Base-by-base conservation (phyloP, 2,888 invertebrate genomes). In the Cephonodes hylas region DNA sequence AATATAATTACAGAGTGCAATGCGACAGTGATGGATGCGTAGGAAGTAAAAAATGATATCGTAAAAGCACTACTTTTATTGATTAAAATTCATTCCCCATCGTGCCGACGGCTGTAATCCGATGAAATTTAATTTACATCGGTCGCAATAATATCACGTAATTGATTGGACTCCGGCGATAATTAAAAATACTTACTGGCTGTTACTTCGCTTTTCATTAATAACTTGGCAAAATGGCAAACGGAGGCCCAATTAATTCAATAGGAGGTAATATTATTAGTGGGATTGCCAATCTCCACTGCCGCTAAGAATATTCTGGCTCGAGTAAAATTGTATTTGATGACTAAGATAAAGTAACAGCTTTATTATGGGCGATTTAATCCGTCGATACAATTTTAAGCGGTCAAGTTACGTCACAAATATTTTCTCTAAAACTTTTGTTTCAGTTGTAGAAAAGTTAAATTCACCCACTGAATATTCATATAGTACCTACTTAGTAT, bases 81-180 rank as follows among this genome's bases (percentile, higher is more conserved):
- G 53, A 53, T 53, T 53, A 53, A 53, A 53, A 53, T 53, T 53
- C 10, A 53, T 53, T 53, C 53, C 48, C 53, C 18, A 18, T 18
- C 18, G 18, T 3, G 10, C 31, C 5, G 31, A 15, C 15, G 13
- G 46, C 27, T 27, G 18, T 53, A 53, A 31, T 53, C 53, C 53
- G 27, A 31, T 20, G 8, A 31, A 53, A 53, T 31, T 53, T 31
- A 53, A 48, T 25, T 48, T 31, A 53, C 31, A 13, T 4, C 10
- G n/a, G 31, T 53, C 27, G 15, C 8, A 31, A 13, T 25, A 25
- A 31, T 53, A 53, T 53, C 27, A 10, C 27, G 8, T 31, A 31
- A 27, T 53, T 53, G 27, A 53, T 31, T 53, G 31, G 13, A 53
- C 31, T 18, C 10, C 6, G 7, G 7, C 15, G 15, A 15, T 25